A percentile compares a stretch with the other conserved stretches of the same genome.
phyloP scores from a whole-genome alignment of 2,797 vertebrate species.

The Arrhamphus sclerolepis region DNA sequence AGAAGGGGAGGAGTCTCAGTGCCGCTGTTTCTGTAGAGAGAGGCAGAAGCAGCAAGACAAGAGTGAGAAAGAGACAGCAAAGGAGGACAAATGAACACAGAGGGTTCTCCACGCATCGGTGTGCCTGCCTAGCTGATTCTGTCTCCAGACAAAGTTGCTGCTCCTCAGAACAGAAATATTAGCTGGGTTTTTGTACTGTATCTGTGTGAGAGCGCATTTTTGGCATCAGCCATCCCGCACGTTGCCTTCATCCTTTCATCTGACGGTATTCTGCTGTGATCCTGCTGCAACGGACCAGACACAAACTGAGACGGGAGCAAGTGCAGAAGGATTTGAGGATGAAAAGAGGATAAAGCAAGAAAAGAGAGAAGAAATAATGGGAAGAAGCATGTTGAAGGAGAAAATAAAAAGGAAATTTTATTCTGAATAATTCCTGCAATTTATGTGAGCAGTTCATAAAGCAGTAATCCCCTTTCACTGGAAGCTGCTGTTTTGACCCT shows the following conservation, averaged over 20 bases:
- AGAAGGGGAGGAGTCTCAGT: conserved; percentile 74
- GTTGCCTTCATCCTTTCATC: conserved; percentile 45
- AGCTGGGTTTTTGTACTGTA: conserved; percentile 30
- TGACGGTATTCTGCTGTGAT: conserved; percentile 50
- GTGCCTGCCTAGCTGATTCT: conserved; percentile 75
- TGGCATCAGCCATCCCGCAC: conserved; percentile 39
- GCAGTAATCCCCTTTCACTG: conserved; percentile 33
- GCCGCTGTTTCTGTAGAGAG: conserved; percentile 76
- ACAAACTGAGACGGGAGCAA: conserved; percentile 42
- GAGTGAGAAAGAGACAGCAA: conserved; percentile 48
- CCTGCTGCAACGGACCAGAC: conserved; percentile 54
- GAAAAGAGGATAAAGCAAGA: conserved; percentile 25
- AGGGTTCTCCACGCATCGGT: conserved; percentile 72
- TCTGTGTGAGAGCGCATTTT: conserved; percentile 22
- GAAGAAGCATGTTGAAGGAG: conserved; percentile 13
- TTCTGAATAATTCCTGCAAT: conserved; percentile 16
- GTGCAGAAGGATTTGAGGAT: conserved; percentile 37
- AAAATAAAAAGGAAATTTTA: conserved; percentile 18
- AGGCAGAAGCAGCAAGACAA: conserved; percentile 53
- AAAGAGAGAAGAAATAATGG: conserved; percentile 29
- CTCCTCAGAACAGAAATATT: conserved; percentile 42
- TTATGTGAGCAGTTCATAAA: conserved; percentile 25
- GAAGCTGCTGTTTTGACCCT: conserved; percentile 47
- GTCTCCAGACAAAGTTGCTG: conserved; percentile 70
- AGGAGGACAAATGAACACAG: conserved; percentile 67